Evolutionary conservation across 2,113 vertebrate species (phyloP).

Genomic region (Garra rufa): DNA sequence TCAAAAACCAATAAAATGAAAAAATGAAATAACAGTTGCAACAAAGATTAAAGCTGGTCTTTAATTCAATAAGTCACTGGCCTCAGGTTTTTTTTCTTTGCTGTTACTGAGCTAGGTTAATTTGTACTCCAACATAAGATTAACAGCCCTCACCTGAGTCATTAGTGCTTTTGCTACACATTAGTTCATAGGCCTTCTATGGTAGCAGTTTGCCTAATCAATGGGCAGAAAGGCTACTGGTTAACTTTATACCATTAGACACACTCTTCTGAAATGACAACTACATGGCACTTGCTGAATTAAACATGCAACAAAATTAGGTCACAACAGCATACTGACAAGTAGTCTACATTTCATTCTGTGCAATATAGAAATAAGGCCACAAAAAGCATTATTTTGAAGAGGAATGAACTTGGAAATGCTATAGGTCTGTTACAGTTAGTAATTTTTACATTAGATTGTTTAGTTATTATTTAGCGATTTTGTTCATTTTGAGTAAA

Average conservation of each 20-base stretch:
- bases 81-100: neutral
- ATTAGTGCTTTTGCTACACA: neutral
- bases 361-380: neutral
- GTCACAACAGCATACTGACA: neutral
- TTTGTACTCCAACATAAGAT: constrained; percentile 16
- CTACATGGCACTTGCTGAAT: neutral
- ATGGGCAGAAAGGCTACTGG: too few species aligned
- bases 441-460: neutral
- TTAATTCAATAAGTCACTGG: constrained; percentile 70
- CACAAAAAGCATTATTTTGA: neutral
- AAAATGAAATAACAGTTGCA: constrained; percentile 66
- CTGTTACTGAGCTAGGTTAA: neutral
- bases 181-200: neutral
- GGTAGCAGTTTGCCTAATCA: too few species aligned
- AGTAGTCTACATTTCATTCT: neutral
- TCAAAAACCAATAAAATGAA: constrained; percentile 28
- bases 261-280: neutral
- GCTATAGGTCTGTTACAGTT: neutral
- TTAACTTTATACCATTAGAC: neutral
- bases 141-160: neutral
- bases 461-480: neutral
- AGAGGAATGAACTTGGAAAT: neutral
- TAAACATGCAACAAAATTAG: neutral
- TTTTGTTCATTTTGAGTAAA: neutral
- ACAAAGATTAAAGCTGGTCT: constrained; percentile 67